A percentile compares a stretch with the other conserved stretches of the same genome.
These are phyloP conservation scores for Salvelinus sp. DNA, from an alignment of 2,113 vertebrate genomes.

Conservation along the genomic window DNA sequence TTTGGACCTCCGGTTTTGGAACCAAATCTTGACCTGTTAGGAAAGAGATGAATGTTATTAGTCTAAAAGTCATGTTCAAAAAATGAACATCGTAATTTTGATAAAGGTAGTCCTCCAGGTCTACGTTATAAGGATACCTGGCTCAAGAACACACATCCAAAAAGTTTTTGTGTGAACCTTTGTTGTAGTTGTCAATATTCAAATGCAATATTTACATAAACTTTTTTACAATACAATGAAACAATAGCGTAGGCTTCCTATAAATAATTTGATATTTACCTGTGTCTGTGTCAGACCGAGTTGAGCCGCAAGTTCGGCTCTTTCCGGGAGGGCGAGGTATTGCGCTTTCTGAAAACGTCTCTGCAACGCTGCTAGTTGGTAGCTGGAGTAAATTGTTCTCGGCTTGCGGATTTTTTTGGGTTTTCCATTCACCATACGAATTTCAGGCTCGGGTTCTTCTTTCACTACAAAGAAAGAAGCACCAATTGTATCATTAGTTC, in stretches of 20 bases:
- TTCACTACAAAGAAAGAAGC: constrained; percentile 76
- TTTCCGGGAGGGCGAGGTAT: constrained; percentile 93
- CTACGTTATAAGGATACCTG: no score
- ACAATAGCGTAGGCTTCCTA: no score
- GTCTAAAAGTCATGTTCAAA: no score
- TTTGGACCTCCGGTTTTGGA: constrained; percentile 97
- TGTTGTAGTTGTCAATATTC: no score
- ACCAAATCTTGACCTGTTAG: constrained; percentile 96
- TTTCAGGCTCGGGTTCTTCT: constrained; percentile 94
- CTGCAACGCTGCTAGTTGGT: constrained; percentile 95
- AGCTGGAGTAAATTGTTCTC: constrained; percentile 97
- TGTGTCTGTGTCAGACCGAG: constrained; percentile 97
- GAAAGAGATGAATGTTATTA: background rate
- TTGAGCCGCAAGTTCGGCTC: constrained; percentile 94
- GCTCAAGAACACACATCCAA: no score
- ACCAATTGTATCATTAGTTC: background rate
- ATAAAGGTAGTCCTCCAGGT: no score
- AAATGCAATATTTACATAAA: no score
- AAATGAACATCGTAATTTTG: no score
- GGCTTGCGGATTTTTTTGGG: constrained; percentile 98
- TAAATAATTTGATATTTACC: constrained; percentile 67
- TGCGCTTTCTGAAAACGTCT: constrained; percentile 97
- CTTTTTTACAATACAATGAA: no score
- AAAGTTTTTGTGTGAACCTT: no score
- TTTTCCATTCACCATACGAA: constrained; percentile 98